Base-by-base conservation (phyloP, 2,888 invertebrate genomes). In the Parthenolecanium corni region DNA sequence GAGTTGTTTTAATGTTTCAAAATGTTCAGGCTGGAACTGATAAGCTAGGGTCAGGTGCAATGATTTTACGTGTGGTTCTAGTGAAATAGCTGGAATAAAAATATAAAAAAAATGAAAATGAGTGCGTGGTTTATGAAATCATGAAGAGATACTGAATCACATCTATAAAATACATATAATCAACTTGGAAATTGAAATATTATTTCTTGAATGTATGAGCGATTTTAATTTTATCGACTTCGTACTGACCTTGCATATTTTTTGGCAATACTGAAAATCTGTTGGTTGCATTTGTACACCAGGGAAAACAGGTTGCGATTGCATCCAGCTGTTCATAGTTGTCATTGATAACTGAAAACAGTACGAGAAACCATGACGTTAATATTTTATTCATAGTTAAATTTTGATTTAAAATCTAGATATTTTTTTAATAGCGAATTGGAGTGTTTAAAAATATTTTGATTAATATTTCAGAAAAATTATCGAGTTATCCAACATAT, bases 1-100 rank as follows among this genome's bases (percentile, higher is more conserved):
- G 68, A 91, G 76, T 16, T 76, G 74, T 74, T 87, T 85, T 54
- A 93, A 77, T 61, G 80, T 76, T 65, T 84, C 81, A 70, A 82
- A 89, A 58, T 84, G 82, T 20, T 79, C 77, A 69, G 80, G 79
- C 14, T 85, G 82, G 74, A 92, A 93, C 74, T 89, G 89, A 76
- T 92, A 92, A 18, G 91, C 91, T 71, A 93, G 76, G 6, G 91
- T 90, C 69, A 93, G 78, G 74, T 93, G 92, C 58, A 92, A 77
- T 11, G 89, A 87, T 73, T 91, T 90, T 58, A 86, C 84, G 71
- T 87, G 86, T 0, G 87, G 84, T 72, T 89, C 88, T 70, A 86
- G 76, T 70, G 80, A 58, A 82, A 52, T 62, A 11, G 52, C 62
- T 62, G 44, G 5, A 52, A 62, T 18, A 52, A 40, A 62, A 42